Evolutionary conservation across 2,113 vertebrate species (phyloP).

Genomic region (Acanthochromis polyacanthus): DNA sequence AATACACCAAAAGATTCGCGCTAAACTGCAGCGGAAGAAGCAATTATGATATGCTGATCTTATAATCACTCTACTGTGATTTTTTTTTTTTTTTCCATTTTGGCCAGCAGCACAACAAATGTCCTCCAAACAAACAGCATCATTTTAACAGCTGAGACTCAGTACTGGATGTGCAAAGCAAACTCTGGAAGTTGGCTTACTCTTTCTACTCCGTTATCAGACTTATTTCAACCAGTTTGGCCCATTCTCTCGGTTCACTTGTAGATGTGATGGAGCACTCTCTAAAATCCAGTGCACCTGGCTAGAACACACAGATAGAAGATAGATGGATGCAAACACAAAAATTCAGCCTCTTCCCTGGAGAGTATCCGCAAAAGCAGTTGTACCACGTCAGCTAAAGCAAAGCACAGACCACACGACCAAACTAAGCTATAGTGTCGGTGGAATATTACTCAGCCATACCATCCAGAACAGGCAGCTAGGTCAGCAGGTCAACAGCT

Average conservation of each 20-base stretch:
- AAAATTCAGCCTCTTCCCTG: not conserved
- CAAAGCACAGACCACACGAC: constrained; percentile 27
- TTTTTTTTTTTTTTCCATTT: not conserved
- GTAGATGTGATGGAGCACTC: constrained; percentile 10
- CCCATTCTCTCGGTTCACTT: constrained; percentile 33
- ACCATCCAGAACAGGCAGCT: constrained; percentile 4
- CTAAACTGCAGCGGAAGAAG: not conserved
- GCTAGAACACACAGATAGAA: constrained; percentile 7
- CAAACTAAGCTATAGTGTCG: constrained; percentile 37
- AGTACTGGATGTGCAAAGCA: constrained; percentile 4
- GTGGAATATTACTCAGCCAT: constrained; percentile 19
- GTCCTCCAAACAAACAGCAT: not conserved
- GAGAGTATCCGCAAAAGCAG: constrained; percentile 7
- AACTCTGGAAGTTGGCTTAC: not conserved
- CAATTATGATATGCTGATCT: not conserved
- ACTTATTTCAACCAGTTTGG: constrained; percentile 46
- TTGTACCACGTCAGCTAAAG: constrained; percentile 25
- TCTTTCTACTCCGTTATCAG: not conserved
- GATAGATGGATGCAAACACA: constrained; percentile 9
- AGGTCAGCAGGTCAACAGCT: constrained; percentile 35
- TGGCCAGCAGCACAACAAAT: not conserved
- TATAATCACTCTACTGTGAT: not conserved
- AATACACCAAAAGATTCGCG: not conserved
- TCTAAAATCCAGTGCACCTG: constrained; percentile 19
- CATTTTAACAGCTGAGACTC: not conserved